Conservation (phyloP, 2,888 invertebrate species). For the Girardia tigrina region DNA sequence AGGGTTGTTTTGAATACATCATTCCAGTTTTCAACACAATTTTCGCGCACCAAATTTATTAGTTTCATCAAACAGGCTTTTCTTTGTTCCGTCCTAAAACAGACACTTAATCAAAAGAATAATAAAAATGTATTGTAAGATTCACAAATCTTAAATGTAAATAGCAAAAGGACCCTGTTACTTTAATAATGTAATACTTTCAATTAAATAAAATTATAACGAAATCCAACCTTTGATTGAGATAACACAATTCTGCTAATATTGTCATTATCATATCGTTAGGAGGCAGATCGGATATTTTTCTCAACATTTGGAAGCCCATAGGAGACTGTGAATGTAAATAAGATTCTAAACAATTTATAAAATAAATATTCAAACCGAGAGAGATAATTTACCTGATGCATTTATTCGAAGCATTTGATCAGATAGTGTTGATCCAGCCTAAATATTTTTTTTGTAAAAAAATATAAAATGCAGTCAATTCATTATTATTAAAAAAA, state of each 20-base stretch:
- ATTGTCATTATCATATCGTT: background rate
- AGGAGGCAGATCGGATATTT: background rate
- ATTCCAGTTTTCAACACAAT: background rate
- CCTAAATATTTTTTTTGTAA: background rate
- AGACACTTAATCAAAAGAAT: too few species aligned
- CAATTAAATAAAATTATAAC: too few species aligned
- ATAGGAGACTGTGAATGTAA: background rate
- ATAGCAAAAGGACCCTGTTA: too few species aligned
- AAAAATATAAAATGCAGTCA: background rate
- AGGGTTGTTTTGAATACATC: slow-evolving; percentile 10
- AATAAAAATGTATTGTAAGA: too few species aligned
- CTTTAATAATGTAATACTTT: too few species aligned
- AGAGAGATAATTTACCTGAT: background rate
- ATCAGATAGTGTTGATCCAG: background rate
- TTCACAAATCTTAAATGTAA: too few species aligned
- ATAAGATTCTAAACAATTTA: background rate
- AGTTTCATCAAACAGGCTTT: slow-evolving; percentile 18
- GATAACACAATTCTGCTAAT: background rate
- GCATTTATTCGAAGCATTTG: too few species aligned
- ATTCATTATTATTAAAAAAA: too few species aligned
- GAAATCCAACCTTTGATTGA: background rate
- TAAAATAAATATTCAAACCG: background rate
- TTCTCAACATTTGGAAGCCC: background rate
- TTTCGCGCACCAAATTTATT: background rate
- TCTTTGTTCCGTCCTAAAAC: background rate